phyloP scores from a whole-genome alignment of 2,888 invertebrate genomes.

The Drosophila vallismaia region DNA sequence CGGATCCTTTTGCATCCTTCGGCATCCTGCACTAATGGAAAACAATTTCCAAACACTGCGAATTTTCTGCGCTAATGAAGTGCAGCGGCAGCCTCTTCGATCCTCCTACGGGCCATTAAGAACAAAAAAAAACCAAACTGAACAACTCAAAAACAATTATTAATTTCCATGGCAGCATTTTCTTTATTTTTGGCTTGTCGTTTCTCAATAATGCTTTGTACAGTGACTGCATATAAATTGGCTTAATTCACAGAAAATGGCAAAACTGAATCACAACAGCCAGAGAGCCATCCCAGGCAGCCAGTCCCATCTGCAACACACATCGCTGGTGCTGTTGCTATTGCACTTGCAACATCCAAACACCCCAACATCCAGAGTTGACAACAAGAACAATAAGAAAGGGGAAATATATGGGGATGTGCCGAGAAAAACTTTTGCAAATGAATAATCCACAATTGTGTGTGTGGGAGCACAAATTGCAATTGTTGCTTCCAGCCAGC shows the following conservation, averaged over 20 bases:
- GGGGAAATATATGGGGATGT: constrained; percentile 30
- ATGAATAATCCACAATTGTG: constrained; percentile 72
- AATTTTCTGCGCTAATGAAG: constrained; percentile 72
- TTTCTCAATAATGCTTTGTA: constrained; percentile 36
- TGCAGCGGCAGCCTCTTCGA: constrained; percentile 27
- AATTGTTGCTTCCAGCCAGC: constrained; percentile 67
- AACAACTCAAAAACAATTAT: constrained; percentile 58
- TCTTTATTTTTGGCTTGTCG: constrained; percentile 20
- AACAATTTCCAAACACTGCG: constrained; percentile 62
- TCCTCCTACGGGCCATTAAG: constrained; percentile 24
- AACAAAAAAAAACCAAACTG: constrained; percentile 22
- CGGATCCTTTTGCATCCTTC: constrained; percentile 30
- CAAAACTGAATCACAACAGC: constrained; percentile 44
- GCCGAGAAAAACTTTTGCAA: constrained; percentile 62
- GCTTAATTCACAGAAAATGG: constrained; percentile 75
- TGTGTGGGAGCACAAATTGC: constrained; percentile 70
- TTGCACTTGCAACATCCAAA: constrained; percentile 34
- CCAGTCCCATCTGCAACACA: constrained; percentile 21
- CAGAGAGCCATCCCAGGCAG: constrained; percentile 4
- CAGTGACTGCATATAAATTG: constrained; percentile 63
- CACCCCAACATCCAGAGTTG: constrained; percentile 28
- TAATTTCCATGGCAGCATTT: constrained; percentile 55
- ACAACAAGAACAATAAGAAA: constrained; percentile 34
- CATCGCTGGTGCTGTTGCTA: constrained; percentile 29
- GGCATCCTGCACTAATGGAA: constrained; percentile 61